Conservation (phyloP, 2,888 invertebrate genomes). For the Caenorhabditis becei region DNA sequence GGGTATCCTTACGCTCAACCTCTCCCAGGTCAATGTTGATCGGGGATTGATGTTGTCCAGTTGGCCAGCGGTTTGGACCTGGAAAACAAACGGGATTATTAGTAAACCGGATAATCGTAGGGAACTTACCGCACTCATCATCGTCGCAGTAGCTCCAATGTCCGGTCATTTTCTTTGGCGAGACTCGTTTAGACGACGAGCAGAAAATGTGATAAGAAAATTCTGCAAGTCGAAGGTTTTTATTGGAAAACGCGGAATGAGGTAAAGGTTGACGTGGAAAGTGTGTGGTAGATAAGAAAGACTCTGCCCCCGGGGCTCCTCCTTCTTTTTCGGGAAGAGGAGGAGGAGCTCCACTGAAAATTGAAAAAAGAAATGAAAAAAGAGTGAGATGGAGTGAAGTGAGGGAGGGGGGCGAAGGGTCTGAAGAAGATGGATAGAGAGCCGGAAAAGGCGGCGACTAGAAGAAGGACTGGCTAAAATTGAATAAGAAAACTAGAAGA, state of each 20-base stretch:
- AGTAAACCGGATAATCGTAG: background rate
- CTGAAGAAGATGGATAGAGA: slow-evolving; percentile 52
- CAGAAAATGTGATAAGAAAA: slow-evolving; percentile 57
- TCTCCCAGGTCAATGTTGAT: slow-evolving; percentile 75
- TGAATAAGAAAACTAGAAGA: slow-evolving; percentile 56
- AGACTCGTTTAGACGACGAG: slow-evolving; percentile 47
- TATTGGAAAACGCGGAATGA: slow-evolving; percentile 29
- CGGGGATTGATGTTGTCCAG: slow-evolving; percentile 76
- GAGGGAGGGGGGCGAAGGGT: background rate
- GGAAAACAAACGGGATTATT: background rate
- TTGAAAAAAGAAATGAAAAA: slow-evolving; percentile 35
- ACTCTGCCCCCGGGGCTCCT: slow-evolving; percentile 1
- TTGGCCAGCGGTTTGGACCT: slow-evolving; percentile 70
- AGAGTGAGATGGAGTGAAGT: background rate
- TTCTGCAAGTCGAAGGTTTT: slow-evolving; percentile 36
- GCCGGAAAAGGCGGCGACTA: slow-evolving; percentile 44
- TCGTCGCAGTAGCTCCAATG: slow-evolving; percentile 79
- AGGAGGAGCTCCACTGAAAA: slow-evolving; percentile 3
- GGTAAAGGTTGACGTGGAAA: too few species aligned
- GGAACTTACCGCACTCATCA: slow-evolving; percentile 69
- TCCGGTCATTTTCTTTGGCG: slow-evolving; percentile 62
- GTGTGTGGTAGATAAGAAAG: slow-evolving; percentile 31
- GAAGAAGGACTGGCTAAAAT: slow-evolving; percentile 42
- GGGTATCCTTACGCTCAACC: slow-evolving; percentile 64
- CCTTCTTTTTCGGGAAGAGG: slow-evolving; percentile 18